Percentiles rank a stretch among this genome's conserved stretches.
phyloP scores from a whole-genome alignment of 2,797 vertebrate genomes.

The Spea hammondii region DNA sequence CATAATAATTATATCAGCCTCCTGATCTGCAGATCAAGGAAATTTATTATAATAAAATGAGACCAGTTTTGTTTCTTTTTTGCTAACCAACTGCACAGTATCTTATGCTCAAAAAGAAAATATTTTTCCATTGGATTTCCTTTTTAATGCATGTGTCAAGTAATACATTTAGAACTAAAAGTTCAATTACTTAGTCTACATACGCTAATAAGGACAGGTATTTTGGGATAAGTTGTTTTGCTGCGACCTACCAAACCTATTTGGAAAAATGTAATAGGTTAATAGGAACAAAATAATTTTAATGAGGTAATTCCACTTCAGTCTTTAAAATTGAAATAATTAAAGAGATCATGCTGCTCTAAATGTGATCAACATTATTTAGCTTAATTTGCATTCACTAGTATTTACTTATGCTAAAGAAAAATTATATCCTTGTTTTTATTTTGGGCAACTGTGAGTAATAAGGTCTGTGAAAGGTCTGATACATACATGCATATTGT shows the following conservation, averaged over 20 bases:
- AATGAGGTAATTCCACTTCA: conserved; percentile 31
- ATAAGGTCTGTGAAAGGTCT: not conserved
- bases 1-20: too few species aligned
- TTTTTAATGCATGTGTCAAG: not conserved
- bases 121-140: too few species aligned
- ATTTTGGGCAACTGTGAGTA: not conserved
- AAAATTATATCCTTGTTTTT: not conserved
- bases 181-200: conserved; percentile 20
- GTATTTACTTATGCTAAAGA: not conserved
- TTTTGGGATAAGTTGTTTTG: conserved; percentile 20
- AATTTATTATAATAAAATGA: too few species aligned
- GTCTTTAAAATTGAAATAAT: conserved; percentile 31
- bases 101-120: too few species aligned
- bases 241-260: conserved; percentile 34
- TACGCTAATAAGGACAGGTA: conserved; percentile 28
- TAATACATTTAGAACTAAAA: conserved; percentile 17
- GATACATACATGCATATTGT: not conserved
- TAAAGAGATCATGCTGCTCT: conserved; percentile 31
- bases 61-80: too few species aligned
- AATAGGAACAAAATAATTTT: conserved; percentile 37
- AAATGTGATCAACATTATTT: conserved; percentile 43
- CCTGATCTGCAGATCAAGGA: too few species aligned
- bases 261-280: conserved; percentile 28
- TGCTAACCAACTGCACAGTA: too few species aligned
- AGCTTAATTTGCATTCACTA: conserved; percentile 24